Evolutionary conservation across 2,888 invertebrate genomes (phyloP), one percentile per base, ranked within the genome.

Genomic region (Andrena dorsata): DNA sequence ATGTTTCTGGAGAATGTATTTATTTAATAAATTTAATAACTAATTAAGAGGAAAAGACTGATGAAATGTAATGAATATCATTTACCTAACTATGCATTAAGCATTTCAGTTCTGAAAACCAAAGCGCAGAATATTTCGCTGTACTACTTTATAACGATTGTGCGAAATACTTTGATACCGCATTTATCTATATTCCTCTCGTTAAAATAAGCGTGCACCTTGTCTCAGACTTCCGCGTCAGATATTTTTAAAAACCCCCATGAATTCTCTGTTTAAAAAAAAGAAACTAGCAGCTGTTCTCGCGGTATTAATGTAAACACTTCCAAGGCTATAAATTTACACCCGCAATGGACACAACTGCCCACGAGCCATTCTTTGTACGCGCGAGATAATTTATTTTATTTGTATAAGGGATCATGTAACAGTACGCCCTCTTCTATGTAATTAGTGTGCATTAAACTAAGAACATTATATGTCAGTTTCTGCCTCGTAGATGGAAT

Each of bases 1-100:
- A 77, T 87, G 84, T 83, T 76, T 80, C 80, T 83, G 72, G 83
- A 85, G 83, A 86, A 89, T 92, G 90, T 93, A 93, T 92, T 93
- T 92, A 93, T 92, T 93, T 89, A 91, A 93, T 91, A 90, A 91
- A 92, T 90, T 91, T 91, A 90, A 89, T 89, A 88, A 87, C 87
- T 88, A 85, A 80, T 83, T 77, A 82, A 90, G 88, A 86, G 84
- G 76, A 76, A 82, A 86, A 86, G 88, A 89, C 88, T 88, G 89
- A 87, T 69, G 71, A 74, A 53, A 61, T 75, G 75, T 66, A 69
- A 80, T 80, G 60, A 77, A 32, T 83, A 83, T 71, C 16, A 30
- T 75, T 69, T 60, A n/a, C 51, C 56, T 47, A n/a, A 69, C 41
- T 23, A 61, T n/a, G n/a, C n/a, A 60, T 20, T 72, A 49, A 28